phyloP scores from a whole-genome alignment of 2,797 vertebrate species.

The Enteromius viviparus region DNA sequence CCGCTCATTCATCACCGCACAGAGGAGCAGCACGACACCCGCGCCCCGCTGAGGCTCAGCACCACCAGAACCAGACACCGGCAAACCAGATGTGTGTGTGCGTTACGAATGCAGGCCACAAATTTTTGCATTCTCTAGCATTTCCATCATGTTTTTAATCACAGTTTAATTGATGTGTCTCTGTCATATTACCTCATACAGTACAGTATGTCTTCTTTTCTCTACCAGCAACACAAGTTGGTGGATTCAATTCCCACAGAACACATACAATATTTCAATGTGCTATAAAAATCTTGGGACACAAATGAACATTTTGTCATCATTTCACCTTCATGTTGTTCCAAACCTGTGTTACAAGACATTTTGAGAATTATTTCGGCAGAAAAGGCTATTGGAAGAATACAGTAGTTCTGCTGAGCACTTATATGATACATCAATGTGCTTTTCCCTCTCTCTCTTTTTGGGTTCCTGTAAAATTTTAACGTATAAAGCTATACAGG shows the following conservation, averaged over 20 bases:
- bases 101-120: conserved; percentile 21
- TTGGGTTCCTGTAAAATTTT: not conserved
- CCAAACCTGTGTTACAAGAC: not conserved
- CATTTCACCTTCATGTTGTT: not conserved
- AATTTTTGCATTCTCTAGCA: conserved; percentile 1
- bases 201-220: not conserved
- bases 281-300: not conserved
- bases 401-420: not conserved
- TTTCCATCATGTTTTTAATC: conserved; percentile 6
- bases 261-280: not conserved
- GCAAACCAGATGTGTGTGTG: conserved; percentile 74
- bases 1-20: conserved; percentile 74
- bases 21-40: conserved; percentile 63
- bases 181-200: not conserved
- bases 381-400: not conserved
- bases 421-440: not conserved
- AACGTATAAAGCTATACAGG: not conserved
- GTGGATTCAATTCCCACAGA: not conserved
- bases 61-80: conserved; percentile 70
- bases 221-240: not conserved
- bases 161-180: not conserved
- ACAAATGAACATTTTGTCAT: not conserved
- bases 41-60: conserved; percentile 68
- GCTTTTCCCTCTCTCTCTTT: not conserved
- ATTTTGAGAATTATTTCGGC: not conserved